Base-by-base conservation (phyloP, 2,797 vertebrate species). In the Allobates femoralis region DNA sequence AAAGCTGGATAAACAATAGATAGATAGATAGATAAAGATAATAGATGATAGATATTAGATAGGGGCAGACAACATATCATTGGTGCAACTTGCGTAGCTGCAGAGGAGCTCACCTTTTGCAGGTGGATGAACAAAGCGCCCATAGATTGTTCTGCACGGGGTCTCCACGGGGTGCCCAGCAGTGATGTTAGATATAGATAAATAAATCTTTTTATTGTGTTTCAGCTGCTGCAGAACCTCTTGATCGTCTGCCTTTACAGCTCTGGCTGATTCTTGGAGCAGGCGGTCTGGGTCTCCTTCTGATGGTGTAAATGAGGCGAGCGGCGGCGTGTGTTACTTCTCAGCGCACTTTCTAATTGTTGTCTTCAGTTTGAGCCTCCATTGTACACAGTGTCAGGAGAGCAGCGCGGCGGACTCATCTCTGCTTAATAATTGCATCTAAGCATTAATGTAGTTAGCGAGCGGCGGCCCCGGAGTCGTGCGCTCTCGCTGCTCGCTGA, bases 341-440 rank as follows among this genome's bases (percentile, higher is more conserved):
- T 74, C 79, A 74, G 66, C 62, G 55, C 75, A 62, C 67, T 75
- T 58, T 85, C 73, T 88, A 88, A 88, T 88, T 88, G 82, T 88
- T 88, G 86, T 88, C 86, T 85, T 66, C 18, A 21, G 41, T 75
- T 87, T 87, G 71, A 84, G 66, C 81, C 77, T 28, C 67, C 75
- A 3, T 79, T 56, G 86, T 80, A 80, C 82, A 81, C 86, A 81
- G 86, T 84, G 86, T 85, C 82, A 85, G 84, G 83, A 81, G 82
- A 76, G 86, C 77, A 58, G 73, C 80, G 21, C 73, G 75, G 30
- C 79, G 32, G n/a, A 0, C 4, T 14, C 23, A 71, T 89, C 90
- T 87, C 88, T 76, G 71, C 30, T 58, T 78, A 85, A 88, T 88
- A 81, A 87, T 62, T 76, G 58, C 28, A 87, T 82, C 58, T 83